Evolutionary conservation across 2,797 vertebrate genomes (phyloP).

Genomic region (Cephalopachus bancanus): DNA sequence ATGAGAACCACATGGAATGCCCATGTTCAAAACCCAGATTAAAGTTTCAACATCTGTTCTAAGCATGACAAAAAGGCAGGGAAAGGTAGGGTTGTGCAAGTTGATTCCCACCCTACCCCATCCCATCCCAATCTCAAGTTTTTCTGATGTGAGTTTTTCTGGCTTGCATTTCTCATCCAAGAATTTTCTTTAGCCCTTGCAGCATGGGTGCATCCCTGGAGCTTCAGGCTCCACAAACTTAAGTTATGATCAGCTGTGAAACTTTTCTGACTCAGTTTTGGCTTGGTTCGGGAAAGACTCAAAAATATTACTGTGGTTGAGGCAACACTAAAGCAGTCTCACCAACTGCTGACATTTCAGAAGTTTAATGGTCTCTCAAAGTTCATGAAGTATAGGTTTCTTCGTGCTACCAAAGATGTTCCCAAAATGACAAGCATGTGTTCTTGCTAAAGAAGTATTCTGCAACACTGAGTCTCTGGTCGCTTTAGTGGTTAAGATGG

Average conservation of each 20-base stretch:
- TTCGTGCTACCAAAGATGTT: constrained; percentile 55
- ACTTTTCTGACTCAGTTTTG: constrained; percentile 68
- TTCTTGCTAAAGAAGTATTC: constrained; percentile 58
- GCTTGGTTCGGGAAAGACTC: constrained; percentile 70
- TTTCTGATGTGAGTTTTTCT: constrained; percentile 74
- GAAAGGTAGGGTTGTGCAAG: constrained; percentile 82
- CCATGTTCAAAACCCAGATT: constrained; percentile 85
- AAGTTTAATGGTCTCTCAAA: constrained; percentile 65
- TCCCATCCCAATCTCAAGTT: constrained; percentile 71
- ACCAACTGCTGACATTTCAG: constrained; percentile 69
- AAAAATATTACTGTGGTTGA: constrained; percentile 73
- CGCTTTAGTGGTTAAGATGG: constrained; percentile 43
- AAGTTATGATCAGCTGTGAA: constrained; percentile 61
- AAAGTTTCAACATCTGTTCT: constrained; percentile 85
- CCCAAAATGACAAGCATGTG: constrained; percentile 43
- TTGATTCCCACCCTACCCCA: neutral
- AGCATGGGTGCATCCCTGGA: neutral
- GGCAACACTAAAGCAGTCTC: constrained; percentile 47
- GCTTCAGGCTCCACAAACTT: constrained; percentile 54
- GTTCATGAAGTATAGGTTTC: constrained; percentile 32
- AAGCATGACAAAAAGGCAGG: constrained; percentile 83
- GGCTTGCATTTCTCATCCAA: constrained; percentile 75
- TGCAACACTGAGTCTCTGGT: constrained; percentile 57
- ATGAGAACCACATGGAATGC: constrained; percentile 87
- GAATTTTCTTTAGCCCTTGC: constrained; percentile 59